Evolutionary conservation across 2,888 invertebrate species (phyloP).

Genomic region (Scrobipalpa costella): DNA sequence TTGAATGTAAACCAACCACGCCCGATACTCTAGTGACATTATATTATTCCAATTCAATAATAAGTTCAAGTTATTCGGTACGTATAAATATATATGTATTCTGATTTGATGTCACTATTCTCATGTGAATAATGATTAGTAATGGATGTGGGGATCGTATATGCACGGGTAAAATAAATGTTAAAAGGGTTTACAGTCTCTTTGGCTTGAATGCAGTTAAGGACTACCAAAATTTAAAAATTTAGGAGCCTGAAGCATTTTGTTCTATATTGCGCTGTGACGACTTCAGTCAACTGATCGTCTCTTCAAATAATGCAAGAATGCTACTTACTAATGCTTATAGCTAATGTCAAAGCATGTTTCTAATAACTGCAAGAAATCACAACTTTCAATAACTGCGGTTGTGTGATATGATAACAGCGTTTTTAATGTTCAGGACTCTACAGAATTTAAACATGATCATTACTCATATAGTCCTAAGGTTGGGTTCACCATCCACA

Average conservation of each 20-base stretch:
- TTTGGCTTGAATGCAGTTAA: slow-evolving; percentile 34
- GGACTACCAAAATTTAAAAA: slow-evolving; percentile 23
- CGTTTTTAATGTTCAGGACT: slow-evolving; percentile 71
- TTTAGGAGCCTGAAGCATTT: background rate
- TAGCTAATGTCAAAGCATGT: slow-evolving; percentile 63
- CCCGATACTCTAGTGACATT: slow-evolving; percentile 67
- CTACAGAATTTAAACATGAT: slow-evolving; percentile 55
- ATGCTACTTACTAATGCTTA: slow-evolving; percentile 57
- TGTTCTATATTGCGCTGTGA: background rate
- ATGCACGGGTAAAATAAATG: background rate
- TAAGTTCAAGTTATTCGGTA: slow-evolving; percentile 49
- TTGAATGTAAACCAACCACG: slow-evolving; percentile 74
- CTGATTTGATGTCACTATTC: background rate
- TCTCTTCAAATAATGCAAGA: slow-evolving; percentile 28
- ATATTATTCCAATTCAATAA: slow-evolving; percentile 26
- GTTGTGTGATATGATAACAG: slow-evolving; percentile 54
- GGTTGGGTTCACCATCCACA: slow-evolving; percentile 67
- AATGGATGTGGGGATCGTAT: background rate
- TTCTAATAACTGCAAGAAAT: slow-evolving; percentile 23
- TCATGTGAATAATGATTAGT: background rate
- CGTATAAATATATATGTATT: slow-evolving; percentile 49
- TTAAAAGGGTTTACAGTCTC: background rate
- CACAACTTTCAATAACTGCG: slow-evolving; percentile 39
- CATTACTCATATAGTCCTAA: slow-evolving; percentile 61
- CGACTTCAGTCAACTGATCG: background rate